phyloP scores from a whole-genome alignment of 2,888 invertebrate genomes.

The Myopa tessellatipennis region DNA sequence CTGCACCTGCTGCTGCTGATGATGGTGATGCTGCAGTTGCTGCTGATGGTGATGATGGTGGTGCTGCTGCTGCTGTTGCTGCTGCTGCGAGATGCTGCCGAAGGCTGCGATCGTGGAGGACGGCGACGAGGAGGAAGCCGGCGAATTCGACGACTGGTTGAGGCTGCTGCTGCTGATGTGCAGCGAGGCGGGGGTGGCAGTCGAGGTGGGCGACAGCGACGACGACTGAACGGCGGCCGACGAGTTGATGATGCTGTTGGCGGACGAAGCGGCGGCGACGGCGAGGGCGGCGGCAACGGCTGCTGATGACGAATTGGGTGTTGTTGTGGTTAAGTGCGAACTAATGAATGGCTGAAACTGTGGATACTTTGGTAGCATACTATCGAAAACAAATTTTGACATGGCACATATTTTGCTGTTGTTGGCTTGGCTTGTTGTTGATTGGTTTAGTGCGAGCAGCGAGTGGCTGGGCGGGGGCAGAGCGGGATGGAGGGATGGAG shows the following conservation, averaged over 20 bases:
- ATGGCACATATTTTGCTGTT: conserved; percentile 75
- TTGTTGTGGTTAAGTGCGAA: conserved; percentile 68
- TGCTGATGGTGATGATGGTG: conserved; percentile 53
- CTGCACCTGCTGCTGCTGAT: conserved; percentile 49
- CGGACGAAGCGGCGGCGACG: conserved; percentile 62
- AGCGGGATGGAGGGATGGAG: background rate
- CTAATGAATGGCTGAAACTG: conserved; percentile 74
- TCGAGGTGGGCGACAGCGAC: conserved; percentile 58
- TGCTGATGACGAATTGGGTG: conserved; percentile 75
- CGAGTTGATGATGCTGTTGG: conserved; percentile 64
- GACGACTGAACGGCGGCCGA: conserved; percentile 52
- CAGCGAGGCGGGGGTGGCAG: conserved; percentile 43
- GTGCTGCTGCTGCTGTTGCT: conserved; percentile 52
- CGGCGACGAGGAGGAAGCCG: conserved; percentile 66
- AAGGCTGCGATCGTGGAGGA: conserved; percentile 58
- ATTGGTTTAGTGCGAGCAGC: conserved; percentile 21
- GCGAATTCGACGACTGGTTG: conserved; percentile 64
- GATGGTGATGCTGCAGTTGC: conserved; percentile 52
- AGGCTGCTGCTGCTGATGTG: conserved; percentile 55
- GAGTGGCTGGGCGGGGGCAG: background rate
- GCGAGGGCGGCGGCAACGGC: conserved; percentile 74
- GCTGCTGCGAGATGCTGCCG: conserved; percentile 51
- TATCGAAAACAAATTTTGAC: conserved; percentile 98
- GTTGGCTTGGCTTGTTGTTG: conserved; percentile 40
- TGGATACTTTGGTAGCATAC: conserved; percentile 96